Conservation (phyloP, 2,888 invertebrate genomes). For the Platycheirus albimanus region DNA sequence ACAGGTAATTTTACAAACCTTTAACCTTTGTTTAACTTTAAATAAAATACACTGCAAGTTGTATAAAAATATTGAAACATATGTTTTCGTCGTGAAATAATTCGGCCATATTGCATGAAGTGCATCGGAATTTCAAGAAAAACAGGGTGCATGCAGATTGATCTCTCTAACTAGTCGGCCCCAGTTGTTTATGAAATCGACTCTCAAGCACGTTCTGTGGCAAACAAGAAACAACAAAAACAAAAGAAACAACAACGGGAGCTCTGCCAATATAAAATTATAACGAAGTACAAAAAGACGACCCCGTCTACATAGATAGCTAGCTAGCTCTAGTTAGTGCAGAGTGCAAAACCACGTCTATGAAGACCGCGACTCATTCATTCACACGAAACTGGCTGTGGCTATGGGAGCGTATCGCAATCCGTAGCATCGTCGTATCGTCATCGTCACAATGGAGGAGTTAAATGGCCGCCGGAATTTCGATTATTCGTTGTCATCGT, state of each 20-base stretch:
- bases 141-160: background rate
- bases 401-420: constrained; percentile 36
- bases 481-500: constrained; percentile 26
- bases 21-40: no score
- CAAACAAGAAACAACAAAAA: no score
- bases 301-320: no score
- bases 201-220: constrained; percentile 36
- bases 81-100: no score
- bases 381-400: constrained; percentile 1
- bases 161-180: background rate
- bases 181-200: no score
- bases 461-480: constrained; percentile 66
- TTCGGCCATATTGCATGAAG: constrained; percentile 54
- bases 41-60: constrained; percentile 1
- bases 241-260: background rate
- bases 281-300: background rate
- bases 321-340: constrained; percentile 43
- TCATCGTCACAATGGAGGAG: constrained; percentile 51
- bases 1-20: constrained; percentile 36
- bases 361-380: constrained; percentile 20
- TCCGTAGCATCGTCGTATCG: constrained; percentile 33
- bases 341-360: constrained; percentile 66
- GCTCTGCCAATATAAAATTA: background rate
- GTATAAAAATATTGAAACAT: no score
- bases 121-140: constrained; percentile 24